phyloP scores from a whole-genome alignment of 2,797 vertebrate genomes.

The Prionace glauca region DNA sequence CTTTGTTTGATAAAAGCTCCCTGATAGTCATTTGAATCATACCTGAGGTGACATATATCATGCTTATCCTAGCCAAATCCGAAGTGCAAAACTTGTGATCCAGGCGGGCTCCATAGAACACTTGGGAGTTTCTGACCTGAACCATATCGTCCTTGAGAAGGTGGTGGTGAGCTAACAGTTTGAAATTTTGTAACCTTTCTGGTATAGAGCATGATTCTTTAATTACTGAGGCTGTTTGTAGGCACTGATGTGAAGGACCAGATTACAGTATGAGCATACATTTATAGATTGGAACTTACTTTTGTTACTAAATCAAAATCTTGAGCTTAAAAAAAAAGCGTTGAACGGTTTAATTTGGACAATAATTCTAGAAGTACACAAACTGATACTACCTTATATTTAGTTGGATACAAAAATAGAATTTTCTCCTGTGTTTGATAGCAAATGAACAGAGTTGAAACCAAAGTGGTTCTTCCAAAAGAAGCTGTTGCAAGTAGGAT shows the following conservation, averaged over 20 bases:
- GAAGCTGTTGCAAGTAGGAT: not conserved
- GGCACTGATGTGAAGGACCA: not conserved
- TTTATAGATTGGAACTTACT: not conserved
- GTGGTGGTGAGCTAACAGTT: no score
- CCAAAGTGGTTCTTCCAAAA: not conserved
- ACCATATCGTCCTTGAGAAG: no score
- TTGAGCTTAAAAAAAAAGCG: not conserved
- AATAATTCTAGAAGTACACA: not conserved
- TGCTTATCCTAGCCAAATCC: no score
- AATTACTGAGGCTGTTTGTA: not conserved
- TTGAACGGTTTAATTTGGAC: not conserved
- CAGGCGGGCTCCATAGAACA: no score
- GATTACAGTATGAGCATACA: not conserved
- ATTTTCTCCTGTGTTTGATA: not conserved
- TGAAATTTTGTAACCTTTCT: no score
- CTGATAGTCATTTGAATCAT: no score
- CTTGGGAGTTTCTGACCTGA: no score
- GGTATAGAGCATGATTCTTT: not conserved
- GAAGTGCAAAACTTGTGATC: no score
- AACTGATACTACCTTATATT: not conserved
- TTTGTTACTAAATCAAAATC: not conserved
- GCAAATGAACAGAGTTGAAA: not conserved
- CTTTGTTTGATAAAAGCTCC: no score
- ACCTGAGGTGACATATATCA: no score
- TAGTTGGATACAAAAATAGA: not conserved